Evolutionary conservation across 1,140 invertebrate species (phyloP), one percentile per base, ranked within the genome.

Genomic region (Zaprionus africanus): DNA sequence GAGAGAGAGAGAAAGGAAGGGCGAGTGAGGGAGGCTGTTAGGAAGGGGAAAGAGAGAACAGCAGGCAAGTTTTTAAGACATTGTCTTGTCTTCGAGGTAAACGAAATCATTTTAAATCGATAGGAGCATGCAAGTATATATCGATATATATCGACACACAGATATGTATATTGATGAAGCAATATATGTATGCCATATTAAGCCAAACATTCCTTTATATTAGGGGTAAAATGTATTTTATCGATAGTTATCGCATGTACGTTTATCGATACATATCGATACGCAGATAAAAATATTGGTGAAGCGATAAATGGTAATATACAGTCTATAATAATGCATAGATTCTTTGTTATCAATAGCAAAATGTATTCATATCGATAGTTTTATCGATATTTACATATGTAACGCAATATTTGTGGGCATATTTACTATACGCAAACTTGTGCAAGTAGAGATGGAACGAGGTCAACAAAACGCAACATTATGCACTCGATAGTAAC

Each of bases 31-130:
- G 28, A 12, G 53, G n/a, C n/a, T n/a, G 34, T n/a, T 1, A 26
- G 11, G 5, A 13, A 6, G 51, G 1, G 1, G 46, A 5, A 9
- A 22, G 22, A 1, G 51, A 3, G 6, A 9, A 49, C 5, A 49
- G 49, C 4, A 2, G 22, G 9, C 41, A 51, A 62, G 26, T n/a
- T 43, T 34, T 31, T 41, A 36, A 54, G 38, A 19, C 12, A 74
- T 56, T 66, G 63, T 61, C 34, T 51, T 19, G 13, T 46, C 6
- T n/a, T 17, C 2, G 17, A 15, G 17, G 15, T 9, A 26, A 13
- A 22, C 26, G 22, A 67, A 17, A 28, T 34, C 31, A 34, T 9
- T 17, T 4, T 46, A 5, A 17, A 46, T 9, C 41, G 41, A 46
- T 46, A 46, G 1, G 28, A 31, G n/a, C 15, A 7, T n/a, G 38